Base-by-base conservation (phyloP, 2,888 invertebrate species). In the Fragum sueziense region DNA sequence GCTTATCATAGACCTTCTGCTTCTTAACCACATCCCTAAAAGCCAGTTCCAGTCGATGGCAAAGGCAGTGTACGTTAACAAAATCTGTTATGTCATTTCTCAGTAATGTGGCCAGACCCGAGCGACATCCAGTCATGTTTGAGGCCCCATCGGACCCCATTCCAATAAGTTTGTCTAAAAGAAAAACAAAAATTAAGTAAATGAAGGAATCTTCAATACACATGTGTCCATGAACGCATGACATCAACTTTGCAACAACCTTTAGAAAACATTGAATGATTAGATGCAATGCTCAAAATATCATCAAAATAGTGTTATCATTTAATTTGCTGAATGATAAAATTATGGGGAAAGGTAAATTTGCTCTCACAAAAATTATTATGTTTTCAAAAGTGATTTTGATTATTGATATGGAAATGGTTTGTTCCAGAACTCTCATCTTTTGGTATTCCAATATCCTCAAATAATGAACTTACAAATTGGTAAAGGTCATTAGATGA, bases 81-180 rank as follows among this genome's bases (percentile, higher is more conserved):
- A 57, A 4, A 11, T 57, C 57, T 3, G 29, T 11, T 7, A 57
- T 22, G 2, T 25, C 2, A 4, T 57, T 11, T 7, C 25, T 22
- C 2, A 57, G 25, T 27, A 57, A n/a, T 9, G 76, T 33, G 34
- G 68, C 47, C 20, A 77, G 22, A 6, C 76, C 76, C 1, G 25
- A 3, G 29, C 62, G 74, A 3, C 9, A 2, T 27, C 80, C 74
- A n/a, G 47, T 47, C 80, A 80, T 80, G 41, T 80, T 71, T 0
- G 80, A 74, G 0, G 77, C 80, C 0, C 80, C 80, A 72, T 80
- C 80, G 34, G 52, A 68, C 1, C 68, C 80, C 31, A 80, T 51
- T 6, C 22, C 80, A 27, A 57, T 25, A 4, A 57, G 25, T 27
- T 57, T 57, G 3, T 3, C 57, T 57, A 14, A 57, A 57, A 57